Percentiles rank a stretch among this genome's conserved stretches.
Evolutionary conservation across 1,140 invertebrate species (phyloP).

Genomic region (Chymomyza costata): DNA sequence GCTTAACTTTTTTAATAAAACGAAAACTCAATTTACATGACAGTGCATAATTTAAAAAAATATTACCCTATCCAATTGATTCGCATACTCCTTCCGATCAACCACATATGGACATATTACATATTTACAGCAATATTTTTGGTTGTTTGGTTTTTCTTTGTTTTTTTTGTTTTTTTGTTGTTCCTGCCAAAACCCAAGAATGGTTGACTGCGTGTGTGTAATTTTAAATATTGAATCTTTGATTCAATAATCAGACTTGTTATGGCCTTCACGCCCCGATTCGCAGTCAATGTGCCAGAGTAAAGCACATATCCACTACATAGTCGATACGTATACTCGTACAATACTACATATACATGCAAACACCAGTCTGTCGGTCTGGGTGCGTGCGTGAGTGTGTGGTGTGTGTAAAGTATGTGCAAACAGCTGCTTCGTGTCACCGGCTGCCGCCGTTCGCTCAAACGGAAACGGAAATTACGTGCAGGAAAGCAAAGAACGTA

Average conservation of each 20-base stretch:
- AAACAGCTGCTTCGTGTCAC: constrained; percentile 69
- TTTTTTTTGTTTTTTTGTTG: constrained; percentile 5
- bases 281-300: constrained; percentile 57
- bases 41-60: no score
- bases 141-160: constrained; percentile 5
- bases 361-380: constrained; percentile 1
- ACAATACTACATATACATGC: constrained; percentile 7
- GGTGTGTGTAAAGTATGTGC: constrained; percentile 47
- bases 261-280: constrained; percentile 60
- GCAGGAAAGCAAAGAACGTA: constrained; percentile 50
- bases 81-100: no score
- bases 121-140: no score
- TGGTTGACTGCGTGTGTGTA: constrained; percentile 35
- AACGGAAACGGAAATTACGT: constrained; percentile 72
- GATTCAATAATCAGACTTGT: constrained; percentile 66
- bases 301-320: constrained; percentile 38
- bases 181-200: constrained; percentile 27
- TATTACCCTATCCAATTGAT: no score
- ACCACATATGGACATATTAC: no score
- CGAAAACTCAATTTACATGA: no score
- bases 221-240: constrained; percentile 66
- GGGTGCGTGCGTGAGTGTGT: constrained; percentile 20
- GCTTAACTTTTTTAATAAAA: no score
- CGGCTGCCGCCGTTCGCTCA: constrained; percentile 61
- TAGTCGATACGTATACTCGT: constrained; percentile 21